These are phyloP conservation scores for Crambe crambe DNA, from an alignment of 37 sponge, comb jelly and placozoan species.

Conservation along the genomic window DNA sequence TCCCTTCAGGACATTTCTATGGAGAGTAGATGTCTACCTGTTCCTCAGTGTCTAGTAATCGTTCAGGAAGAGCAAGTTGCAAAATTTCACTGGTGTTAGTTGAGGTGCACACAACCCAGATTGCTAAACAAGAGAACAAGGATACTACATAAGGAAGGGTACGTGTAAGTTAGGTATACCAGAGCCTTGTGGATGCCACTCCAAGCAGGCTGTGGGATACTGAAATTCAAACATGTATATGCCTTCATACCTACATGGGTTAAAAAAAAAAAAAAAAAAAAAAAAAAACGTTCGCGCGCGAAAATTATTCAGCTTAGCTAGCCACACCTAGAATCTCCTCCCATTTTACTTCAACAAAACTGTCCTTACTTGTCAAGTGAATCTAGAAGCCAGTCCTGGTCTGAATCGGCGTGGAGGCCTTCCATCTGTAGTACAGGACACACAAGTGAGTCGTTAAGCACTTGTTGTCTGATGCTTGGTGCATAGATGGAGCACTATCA, in stretches of 20 bases:
- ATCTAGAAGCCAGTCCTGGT: conserved; percentile 6
- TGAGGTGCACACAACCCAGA: conserved; percentile 41
- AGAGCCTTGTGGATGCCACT: conserved; percentile 41
- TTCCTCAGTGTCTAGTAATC: conserved; percentile 23
- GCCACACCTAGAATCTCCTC: not conserved
- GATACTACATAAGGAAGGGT: not conserved
- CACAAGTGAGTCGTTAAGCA: too few relatives aligned
- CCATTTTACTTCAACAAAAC: not conserved
- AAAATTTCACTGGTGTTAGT: conserved; percentile 27
- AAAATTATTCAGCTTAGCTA: not conserved
- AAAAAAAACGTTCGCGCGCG: not conserved
- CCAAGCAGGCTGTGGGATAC: conserved; percentile 33
- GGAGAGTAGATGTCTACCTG: conserved; percentile 8
- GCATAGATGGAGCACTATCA: too few relatives aligned
- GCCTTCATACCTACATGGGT: conserved; percentile 43
- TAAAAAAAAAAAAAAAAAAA: not conserved
- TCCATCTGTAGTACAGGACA: not conserved
- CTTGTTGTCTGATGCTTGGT: too few relatives aligned
- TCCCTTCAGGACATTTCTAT: not conserved
- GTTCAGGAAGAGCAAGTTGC: conserved; percentile 46
- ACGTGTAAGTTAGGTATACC: conserved; percentile 4
- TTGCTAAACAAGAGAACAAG: conserved; percentile 7
- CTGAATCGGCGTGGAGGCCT: not conserved
- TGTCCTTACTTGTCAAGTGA: conserved; percentile 4
- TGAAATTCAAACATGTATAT: conserved; percentile 67